phyloP scores from a whole-genome alignment of 1,140 invertebrate species.

The Eriosoma lanigerum region DNA sequence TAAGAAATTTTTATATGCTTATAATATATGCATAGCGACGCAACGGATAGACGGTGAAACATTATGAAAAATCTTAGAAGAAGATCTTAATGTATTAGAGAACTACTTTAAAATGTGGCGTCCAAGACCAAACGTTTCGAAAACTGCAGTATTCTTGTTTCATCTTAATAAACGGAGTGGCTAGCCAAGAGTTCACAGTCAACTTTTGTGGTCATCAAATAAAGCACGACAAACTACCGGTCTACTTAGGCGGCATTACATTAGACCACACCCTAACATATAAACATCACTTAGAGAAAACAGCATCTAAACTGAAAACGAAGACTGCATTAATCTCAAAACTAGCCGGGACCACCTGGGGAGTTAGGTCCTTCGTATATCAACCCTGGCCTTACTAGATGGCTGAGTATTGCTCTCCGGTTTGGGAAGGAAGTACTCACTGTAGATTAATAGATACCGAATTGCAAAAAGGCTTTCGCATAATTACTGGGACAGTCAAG shows the following conservation, averaged over 20 bases:
- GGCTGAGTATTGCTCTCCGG: constrained; percentile 28
- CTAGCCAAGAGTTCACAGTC: constrained; percentile 8
- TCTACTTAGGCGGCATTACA: not conserved
- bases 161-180: constrained; percentile 17
- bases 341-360: constrained; percentile 10
- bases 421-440: not conserved
- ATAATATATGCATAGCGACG: not conserved
- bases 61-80: not conserved
- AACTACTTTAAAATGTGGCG: constrained; percentile 39
- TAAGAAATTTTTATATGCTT: not conserved
- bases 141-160: constrained; percentile 12
- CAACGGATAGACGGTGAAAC: not conserved
- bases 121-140: constrained; percentile 3
- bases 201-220: not conserved
- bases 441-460: not conserved
- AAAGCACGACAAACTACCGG: not conserved
- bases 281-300: constrained; percentile 29
- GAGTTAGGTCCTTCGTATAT: constrained; percentile 52
- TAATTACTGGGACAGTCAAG: not conserved
- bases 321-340: constrained; percentile 32
- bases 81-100: not conserved
- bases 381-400: constrained; percentile 23
- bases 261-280: not conserved
- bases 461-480: not conserved
- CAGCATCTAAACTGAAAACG: constrained; percentile 36